Evolutionary conservation across 2,113 vertebrate species (phyloP), one percentile per base, ranked within the genome.

Genomic region (Calyptommatus sinebrachiatus): DNA sequence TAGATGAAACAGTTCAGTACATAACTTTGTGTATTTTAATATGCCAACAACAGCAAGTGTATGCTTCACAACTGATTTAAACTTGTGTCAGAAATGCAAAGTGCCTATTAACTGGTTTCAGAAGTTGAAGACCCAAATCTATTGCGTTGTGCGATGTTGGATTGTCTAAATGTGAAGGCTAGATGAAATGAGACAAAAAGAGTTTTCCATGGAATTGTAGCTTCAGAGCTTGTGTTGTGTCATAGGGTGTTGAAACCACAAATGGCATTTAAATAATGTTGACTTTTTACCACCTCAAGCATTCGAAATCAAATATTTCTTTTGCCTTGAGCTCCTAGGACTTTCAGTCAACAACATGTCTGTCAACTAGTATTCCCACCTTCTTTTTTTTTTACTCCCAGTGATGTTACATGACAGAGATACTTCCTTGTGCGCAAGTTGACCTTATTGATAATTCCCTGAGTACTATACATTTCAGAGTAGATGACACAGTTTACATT

Each of bases 181-280:
- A 80, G 83, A 86, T 71, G 28, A 73, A 82, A 85, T 76, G 78
- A 78, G 85, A 81, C 85, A 88, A 86, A 83, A 84, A 50, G 61
- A 69, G 46, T 24, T 79, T 74, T 83, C 79, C 80, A 74, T 53
- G 76, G 75, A 87, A 82, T 74, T 6, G 0, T 78, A 87, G 66
- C 60, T 76, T 91, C 89, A 78, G n/a, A 35, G 83, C 89, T 87
- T 74, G 82, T 83, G 76, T 83, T 90, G 76, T 90, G 79, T 92
- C 80, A 81, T 61, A 22, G 79, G 73, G 65, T 79, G 66, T 78
- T 77, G 69, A 45, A 29, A 66, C 72, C 88, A 79, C 61, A 85
- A 81, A 82, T 31, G 61, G 45, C 74, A 88, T 90, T 79, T 88
- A 88, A 91, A 87, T 90, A 88, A 87, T 88, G 88, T 71, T 93